Conservation (phyloP, 2,113 vertebrate genomes). For the Psittacara wagleri region DNA sequence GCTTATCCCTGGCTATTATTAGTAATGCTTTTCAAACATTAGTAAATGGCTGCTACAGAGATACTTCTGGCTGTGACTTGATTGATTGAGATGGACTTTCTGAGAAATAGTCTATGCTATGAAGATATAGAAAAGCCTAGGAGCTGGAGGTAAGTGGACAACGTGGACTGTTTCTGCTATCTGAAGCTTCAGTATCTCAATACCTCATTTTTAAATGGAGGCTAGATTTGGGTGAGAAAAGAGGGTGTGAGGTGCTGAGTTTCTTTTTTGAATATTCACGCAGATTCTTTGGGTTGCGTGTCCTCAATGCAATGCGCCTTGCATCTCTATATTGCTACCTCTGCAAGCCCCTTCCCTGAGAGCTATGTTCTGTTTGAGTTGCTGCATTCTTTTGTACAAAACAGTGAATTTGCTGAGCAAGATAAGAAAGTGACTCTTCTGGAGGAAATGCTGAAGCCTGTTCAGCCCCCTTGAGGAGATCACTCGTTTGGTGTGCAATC, state of each 20-base stretch:
- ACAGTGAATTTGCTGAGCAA: neutral
- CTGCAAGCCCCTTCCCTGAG: neutral
- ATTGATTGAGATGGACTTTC: neutral
- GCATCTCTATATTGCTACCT: neutral
- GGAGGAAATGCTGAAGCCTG: neutral
- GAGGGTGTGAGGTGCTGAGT: neutral
- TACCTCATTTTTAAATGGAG: neutral
- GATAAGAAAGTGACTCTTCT: neutral
- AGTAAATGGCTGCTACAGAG: neutral
- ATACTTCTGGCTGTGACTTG: neutral
- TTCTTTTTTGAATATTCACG: neutral
- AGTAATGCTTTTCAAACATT: neutral
- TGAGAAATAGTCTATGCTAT: neutral
- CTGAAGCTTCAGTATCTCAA: neutral
- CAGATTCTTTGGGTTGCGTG: neutral
- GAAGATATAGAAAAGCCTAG: neutral
- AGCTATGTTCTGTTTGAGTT: neutral
- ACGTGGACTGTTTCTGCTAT: neutral
- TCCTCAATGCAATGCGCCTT: neutral
- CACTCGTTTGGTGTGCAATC: neutral
- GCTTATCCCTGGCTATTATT: neutral
- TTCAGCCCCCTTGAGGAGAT: neutral
- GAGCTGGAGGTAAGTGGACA: neutral
- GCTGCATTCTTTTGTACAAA: neutral
- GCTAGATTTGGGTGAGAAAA: neutral